These are phyloP conservation scores for Trichacis sp. DNA, from an alignment of 2,888 invertebrate genomes.

Conservation along the genomic window DNA sequence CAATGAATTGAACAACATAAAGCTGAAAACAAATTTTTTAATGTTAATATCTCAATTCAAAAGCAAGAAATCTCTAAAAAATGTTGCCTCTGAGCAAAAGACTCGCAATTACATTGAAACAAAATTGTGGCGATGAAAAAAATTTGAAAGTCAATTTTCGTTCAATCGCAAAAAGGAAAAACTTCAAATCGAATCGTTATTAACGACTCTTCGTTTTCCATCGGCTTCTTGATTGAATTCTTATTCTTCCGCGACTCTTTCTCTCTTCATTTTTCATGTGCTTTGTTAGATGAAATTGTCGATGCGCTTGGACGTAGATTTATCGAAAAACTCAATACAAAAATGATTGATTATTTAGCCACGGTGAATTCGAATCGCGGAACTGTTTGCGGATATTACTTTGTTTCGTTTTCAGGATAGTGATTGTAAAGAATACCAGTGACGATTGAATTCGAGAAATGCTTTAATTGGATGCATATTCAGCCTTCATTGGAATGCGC, in stretches of 20 bases:
- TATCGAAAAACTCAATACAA: not conserved
- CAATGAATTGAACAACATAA: too few relatives aligned
- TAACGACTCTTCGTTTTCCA: too few relatives aligned
- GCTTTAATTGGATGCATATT: slow-evolving; percentile 20
- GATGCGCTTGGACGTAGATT: not conserved
- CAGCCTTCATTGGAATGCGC: slow-evolving; percentile 32
- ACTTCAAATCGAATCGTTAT: too few relatives aligned
- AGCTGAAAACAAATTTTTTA: too few relatives aligned
- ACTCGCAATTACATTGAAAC: too few relatives aligned
- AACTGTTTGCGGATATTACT: not conserved
- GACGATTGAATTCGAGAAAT: slow-evolving; percentile 3
- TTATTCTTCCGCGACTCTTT: not conserved
- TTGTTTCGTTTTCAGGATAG: not conserved
- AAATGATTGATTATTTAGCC: not conserved
- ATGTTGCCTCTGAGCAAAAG: not conserved
- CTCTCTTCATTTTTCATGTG: not conserved
- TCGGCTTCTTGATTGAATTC: not conserved
- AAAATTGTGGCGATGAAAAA: too few relatives aligned
- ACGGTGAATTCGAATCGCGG: not conserved
- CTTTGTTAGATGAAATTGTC: not conserved
- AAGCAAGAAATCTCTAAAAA: not conserved
- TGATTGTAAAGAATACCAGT: not conserved
- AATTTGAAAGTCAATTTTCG: not conserved
- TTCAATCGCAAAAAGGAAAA: not conserved
- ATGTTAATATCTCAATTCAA: too few relatives aligned